phyloP scores from a whole-genome alignment of 2,113 vertebrate genomes.

The Thinocorus orbignyianus region DNA sequence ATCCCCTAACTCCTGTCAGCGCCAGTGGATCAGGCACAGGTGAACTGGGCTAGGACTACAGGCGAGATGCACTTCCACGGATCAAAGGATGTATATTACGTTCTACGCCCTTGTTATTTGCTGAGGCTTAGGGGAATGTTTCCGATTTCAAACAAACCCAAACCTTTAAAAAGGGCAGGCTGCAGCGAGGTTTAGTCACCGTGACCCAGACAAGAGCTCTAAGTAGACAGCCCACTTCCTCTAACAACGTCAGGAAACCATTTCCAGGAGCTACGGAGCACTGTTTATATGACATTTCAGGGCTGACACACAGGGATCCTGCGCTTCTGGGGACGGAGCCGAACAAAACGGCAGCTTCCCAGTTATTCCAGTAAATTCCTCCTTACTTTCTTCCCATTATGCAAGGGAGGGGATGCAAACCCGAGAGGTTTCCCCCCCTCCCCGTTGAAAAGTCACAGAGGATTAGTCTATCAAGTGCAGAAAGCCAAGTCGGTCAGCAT shows the following conservation, averaged over 20 bases:
- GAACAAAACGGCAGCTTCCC: neutral
- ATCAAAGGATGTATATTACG: neutral
- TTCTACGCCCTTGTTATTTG: neutral
- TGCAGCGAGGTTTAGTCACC: conserved; percentile 41
- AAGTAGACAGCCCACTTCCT: conserved; percentile 53
- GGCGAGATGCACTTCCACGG: neutral
- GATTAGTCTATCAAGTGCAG: neutral
- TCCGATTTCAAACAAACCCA: neutral
- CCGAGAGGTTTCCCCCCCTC: neutral
- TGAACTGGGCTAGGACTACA: neutral
- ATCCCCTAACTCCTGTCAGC: neutral
- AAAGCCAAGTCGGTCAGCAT: neutral
- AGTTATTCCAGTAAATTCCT: conserved; percentile 28
- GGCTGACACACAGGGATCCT: neutral
- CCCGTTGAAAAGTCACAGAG: neutral
- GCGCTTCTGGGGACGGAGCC: conserved; percentile 8
- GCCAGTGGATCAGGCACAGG: neutral
- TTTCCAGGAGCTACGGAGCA: neutral
- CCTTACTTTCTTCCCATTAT: neutral
- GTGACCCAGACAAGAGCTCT: conserved; percentile 45
- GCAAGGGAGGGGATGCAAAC: neutral
- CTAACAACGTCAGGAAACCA: conserved; percentile 42
- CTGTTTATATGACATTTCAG: conserved; percentile 44
- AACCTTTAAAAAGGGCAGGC: neutral
- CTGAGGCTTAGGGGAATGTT: neutral